Evolutionary conservation across 1,140 invertebrate species (phyloP).

Genomic region (Charaxes varanes): DNA sequence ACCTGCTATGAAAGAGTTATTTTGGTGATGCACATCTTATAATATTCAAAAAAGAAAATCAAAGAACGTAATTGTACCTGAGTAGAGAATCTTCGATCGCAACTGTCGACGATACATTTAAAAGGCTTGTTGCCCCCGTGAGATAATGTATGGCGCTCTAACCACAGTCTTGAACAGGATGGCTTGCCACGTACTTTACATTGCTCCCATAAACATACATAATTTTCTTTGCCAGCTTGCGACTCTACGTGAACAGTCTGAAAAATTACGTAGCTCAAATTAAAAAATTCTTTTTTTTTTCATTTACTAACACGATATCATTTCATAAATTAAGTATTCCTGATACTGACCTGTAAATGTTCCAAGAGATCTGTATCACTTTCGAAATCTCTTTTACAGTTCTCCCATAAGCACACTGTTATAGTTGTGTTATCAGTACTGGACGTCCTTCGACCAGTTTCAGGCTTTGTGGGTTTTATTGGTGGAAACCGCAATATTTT

Average conservation of each 20-base stretch:
- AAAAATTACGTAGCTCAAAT: slow-evolving; percentile 2
- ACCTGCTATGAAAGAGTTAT: slow-evolving; percentile 25
- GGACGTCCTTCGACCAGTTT: slow-evolving; percentile 42
- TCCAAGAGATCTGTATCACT: slow-evolving; percentile 87
- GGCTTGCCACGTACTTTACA: slow-evolving; percentile 96
- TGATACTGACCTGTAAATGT: slow-evolving; percentile 86
- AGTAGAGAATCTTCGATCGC: slow-evolving; percentile 92
- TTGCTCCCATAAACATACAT: slow-evolving; percentile 92
- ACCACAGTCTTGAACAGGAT: slow-evolving; percentile 93
- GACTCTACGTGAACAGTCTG: slow-evolving; percentile 88
- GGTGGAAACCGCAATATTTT: slow-evolving; percentile 86
- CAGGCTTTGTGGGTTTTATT: slow-evolving; percentile 37
- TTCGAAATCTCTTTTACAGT: slow-evolving; percentile 86
- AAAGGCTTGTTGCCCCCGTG: slow-evolving; percentile 96
- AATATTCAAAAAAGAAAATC: slow-evolving; percentile 16
- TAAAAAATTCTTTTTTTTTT: background rate
- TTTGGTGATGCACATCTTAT: slow-evolving; percentile 35
- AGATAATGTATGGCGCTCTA: slow-evolving; percentile 92
- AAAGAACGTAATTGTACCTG: slow-evolving; percentile 80
- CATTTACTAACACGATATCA: too few species aligned
- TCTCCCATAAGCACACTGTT: slow-evolving; percentile 86
- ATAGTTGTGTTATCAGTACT: slow-evolving; percentile 51
- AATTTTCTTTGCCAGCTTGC: slow-evolving; percentile 87
- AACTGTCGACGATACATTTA: slow-evolving; percentile 95
- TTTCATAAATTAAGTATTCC: too few species aligned